A percentile compares a stretch with the other conserved stretches of the same genome.
Evolutionary conservation across 53 echinoderm and acorn worm genomes (phyloP).

Genomic region (Luidia sarsii): DNA sequence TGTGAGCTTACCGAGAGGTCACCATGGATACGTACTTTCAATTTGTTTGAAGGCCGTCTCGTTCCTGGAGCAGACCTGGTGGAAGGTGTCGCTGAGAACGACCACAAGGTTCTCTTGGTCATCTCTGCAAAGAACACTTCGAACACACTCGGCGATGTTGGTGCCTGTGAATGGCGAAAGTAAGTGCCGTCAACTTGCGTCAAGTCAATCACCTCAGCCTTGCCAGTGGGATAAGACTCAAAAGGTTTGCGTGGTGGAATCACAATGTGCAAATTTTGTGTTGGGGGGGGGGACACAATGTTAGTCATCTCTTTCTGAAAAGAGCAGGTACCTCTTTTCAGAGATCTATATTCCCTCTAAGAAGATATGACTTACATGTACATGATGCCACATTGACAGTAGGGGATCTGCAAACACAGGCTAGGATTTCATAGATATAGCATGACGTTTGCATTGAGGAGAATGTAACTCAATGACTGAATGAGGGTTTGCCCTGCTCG

Average conservation of each 20-base stretch:
- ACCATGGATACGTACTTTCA: slow-evolving; percentile 17
- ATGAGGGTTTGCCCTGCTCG: too few species aligned
- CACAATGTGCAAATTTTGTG: background rate
- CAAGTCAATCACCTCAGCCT: too few species aligned
- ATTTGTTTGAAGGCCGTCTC: background rate
- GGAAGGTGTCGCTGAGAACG: background rate
- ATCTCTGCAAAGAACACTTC: background rate
- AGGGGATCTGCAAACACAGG: too few species aligned
- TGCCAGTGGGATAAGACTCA: too few species aligned
- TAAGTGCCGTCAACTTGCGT: too few species aligned
- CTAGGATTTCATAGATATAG: too few species aligned
- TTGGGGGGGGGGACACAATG: background rate
- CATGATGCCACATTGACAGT: background rate
- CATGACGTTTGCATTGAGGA: too few species aligned
- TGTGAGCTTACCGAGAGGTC: too few species aligned
- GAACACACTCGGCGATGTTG: background rate
- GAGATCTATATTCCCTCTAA: background rate
- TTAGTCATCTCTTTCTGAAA: too few species aligned
- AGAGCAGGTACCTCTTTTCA: background rate
- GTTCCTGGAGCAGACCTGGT: background rate
- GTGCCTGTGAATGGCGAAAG: background rate
- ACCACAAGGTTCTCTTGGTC: background rate
- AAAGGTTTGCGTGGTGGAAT: too few species aligned
- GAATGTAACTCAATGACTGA: too few species aligned
- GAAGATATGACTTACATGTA: background rate